phyloP scores from a whole-genome alignment of 2,113 vertebrate species.

The Telmatochromis bifrenatus region DNA sequence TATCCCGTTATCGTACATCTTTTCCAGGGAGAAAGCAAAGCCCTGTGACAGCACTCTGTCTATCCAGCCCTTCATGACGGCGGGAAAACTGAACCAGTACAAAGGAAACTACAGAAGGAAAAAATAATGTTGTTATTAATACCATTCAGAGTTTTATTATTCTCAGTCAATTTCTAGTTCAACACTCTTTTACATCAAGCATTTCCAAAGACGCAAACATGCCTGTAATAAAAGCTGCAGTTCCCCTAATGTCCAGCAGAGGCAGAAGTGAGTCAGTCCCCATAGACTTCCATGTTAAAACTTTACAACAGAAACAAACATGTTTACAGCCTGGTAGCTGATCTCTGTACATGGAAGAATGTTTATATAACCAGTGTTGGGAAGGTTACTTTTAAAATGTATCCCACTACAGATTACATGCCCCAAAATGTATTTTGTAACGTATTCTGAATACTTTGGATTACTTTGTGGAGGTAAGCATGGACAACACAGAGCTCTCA shows the following conservation, averaged over 20 bases:
- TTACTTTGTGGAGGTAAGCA: not conserved
- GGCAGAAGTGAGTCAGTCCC: not conserved
- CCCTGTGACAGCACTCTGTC: constrained; percentile 73
- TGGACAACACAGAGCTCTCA: not conserved
- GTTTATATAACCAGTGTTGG: not conserved
- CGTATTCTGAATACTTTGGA: not conserved
- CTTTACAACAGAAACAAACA: not conserved
- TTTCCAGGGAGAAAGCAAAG: constrained; percentile 71
- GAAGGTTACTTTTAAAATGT: not conserved
- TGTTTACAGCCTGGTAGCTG: not conserved
- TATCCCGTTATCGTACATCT: constrained; percentile 72
- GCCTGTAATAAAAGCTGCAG: not conserved
- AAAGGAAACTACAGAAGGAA: constrained; percentile 73
- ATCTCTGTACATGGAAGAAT: not conserved
- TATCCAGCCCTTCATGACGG: constrained; percentile 83
- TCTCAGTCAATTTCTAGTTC: not conserved
- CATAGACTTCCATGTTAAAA: not conserved
- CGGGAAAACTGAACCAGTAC: constrained; percentile 81
- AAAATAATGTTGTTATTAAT: not conserved
- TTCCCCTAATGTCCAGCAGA: not conserved
- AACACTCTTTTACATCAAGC: not conserved
- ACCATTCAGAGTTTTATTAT: not conserved
- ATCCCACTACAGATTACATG: not conserved
- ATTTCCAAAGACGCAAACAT: accelerated
- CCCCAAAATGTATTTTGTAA: not conserved